Conservation (phyloP, 2,888 invertebrate species). For the Drosophila siamana region DNA sequence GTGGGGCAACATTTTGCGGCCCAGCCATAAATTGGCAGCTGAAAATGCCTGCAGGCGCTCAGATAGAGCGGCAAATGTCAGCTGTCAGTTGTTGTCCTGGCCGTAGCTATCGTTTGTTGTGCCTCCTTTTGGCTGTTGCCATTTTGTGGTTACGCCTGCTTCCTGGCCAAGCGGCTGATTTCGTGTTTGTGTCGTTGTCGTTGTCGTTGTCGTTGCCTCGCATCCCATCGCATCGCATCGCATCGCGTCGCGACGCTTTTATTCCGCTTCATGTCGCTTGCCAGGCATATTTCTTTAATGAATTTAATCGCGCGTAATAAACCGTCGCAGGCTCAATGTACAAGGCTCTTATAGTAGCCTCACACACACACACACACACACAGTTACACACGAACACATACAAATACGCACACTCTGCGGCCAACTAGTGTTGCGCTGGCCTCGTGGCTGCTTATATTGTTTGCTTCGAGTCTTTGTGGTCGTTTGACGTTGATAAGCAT, state of each 20-base stretch:
- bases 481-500: conserved; percentile 82
- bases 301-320: conserved; percentile 83
- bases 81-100: conserved; percentile 55
- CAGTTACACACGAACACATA: conserved; percentile 13
- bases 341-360: conserved; percentile 43
- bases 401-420: neutral
- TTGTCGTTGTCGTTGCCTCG: neutral
- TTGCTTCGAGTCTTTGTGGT: conserved; percentile 77
- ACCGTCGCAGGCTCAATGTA: conserved; percentile 63
- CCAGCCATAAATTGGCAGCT: conserved; percentile 61
- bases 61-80: conserved; percentile 74
- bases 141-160: conserved; percentile 48
- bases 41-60: conserved; percentile 62
- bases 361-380: conserved; percentile 11
- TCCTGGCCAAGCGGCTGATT: conserved; percentile 36
- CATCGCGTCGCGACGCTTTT: conserved; percentile 32
- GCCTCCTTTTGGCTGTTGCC: conserved; percentile 43
- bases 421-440: conserved; percentile 22
- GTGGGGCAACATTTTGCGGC: conserved; percentile 50
- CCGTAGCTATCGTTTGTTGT: conserved; percentile 11
- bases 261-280: conserved; percentile 56
- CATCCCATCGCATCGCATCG: neutral
- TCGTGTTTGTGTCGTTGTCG: conserved; percentile 19
- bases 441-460: conserved; percentile 59
- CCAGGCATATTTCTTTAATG: conserved; percentile 78